Base-by-base conservation (phyloP, 2,113 vertebrate genomes). In the Hiodon alosoides region DNA sequence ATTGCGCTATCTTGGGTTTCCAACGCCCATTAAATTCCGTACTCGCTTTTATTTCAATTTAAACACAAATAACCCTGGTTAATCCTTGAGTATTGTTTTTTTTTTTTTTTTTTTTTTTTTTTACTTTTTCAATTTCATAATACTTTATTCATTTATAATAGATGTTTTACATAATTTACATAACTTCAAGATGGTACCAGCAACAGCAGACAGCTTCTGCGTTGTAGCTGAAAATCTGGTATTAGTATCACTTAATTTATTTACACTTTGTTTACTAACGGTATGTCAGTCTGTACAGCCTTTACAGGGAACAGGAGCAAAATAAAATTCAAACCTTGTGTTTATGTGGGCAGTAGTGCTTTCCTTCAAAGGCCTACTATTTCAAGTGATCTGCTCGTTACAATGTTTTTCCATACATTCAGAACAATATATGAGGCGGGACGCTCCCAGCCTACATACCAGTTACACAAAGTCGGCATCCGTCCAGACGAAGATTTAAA, bases 91-190 rank as follows among this genome's bases (percentile, higher is more conserved):
- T n/a, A n/a, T n/a, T n/a, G n/a, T n/a, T n/a, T n/a, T n/a, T n/a
- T n/a, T n/a, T n/a, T n/a, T n/a, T n/a, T n/a, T n/a, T n/a, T n/a
- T n/a, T n/a, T n/a, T n/a, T n/a, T n/a, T n/a, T n/a, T n/a, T n/a
- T n/a, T n/a, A n/a, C n/a, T n/a, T n/a, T n/a, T n/a, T n/a, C n/a
- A n/a, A n/a, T n/a, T n/a, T n/a, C n/a, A n/a, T n/a, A n/a, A n/a
- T 77, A 77, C 69, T 72, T 87, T 82, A 84, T 79, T 77, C 76
- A 78, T 89, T 85, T 81, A 84, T 85, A 87, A 86, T 80, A 75
- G 88, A 85, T n/a, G n/a, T n/a, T n/a, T 83, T 76, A 60, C 64
- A 74, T 6, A 60, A 72, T 69, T 50, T 73, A 68, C 76, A 78
- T 11, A 31, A 54, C 61, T 51, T 50, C 10, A 48, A 51, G 6